phyloP scores from a whole-genome alignment of 2,113 vertebrate genomes.

The Platysteira castanea region DNA sequence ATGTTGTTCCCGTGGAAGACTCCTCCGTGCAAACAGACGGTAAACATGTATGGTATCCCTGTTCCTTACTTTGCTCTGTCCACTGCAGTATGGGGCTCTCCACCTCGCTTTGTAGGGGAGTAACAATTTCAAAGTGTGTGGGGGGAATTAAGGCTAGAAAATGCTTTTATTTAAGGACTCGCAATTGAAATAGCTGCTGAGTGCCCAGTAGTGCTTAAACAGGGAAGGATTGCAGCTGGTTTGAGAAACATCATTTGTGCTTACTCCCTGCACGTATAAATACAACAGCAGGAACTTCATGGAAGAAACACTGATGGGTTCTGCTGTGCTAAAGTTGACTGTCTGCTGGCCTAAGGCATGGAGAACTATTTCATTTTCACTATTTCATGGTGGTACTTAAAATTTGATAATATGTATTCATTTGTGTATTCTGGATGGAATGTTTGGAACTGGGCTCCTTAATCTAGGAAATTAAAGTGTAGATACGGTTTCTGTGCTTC shows the following conservation, averaged over 20 bases:
- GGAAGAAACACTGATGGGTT: not conserved
- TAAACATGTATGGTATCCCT: conserved; percentile 71
- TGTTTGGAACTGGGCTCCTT: not conserved
- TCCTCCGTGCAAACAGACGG: conserved; percentile 71
- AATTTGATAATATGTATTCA: not conserved
- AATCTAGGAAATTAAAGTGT: not conserved
- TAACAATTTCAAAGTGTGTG: not conserved
- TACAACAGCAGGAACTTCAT: not conserved
- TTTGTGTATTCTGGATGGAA: not conserved
- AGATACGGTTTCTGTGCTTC: not conserved
- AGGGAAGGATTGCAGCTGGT: not conserved
- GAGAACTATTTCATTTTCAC: not conserved
- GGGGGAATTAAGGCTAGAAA: not conserved
- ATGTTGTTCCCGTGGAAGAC: conserved; percentile 52
- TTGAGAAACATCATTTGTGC: not conserved
- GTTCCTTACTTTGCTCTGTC: not conserved
- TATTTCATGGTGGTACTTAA: not conserved
- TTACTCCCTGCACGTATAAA: not conserved
- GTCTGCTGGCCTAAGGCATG: not conserved
- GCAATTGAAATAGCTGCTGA: not conserved
- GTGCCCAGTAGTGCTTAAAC: not conserved
- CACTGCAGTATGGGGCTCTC: not conserved
- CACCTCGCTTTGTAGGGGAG: not conserved
- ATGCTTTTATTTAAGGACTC: not conserved
- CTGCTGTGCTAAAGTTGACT: not conserved